These are phyloP conservation scores for Zaprionus vittiger DNA, from an alignment of 1,140 invertebrate species.

Conservation along the genomic window DNA sequence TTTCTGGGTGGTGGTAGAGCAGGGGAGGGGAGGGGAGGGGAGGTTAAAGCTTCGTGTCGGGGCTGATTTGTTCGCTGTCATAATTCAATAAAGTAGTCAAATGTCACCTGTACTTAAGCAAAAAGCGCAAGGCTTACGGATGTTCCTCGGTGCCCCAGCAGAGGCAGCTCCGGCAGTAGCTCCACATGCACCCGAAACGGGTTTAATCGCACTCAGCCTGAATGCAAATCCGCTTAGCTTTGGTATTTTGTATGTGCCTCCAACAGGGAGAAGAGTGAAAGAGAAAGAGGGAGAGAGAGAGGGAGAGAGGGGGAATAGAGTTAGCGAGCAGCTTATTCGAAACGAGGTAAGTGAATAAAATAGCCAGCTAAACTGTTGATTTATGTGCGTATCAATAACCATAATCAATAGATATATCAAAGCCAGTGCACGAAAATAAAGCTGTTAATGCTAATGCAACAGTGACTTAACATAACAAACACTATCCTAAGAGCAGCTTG, in stretches of 20 bases:
- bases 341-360: slow-evolving; percentile 13
- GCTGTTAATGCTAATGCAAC: slow-evolving; percentile 2
- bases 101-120: slow-evolving; percentile 60
- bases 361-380: slow-evolving; percentile 9
- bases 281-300: not conserved
- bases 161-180: not conserved
- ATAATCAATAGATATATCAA: slow-evolving; percentile 4
- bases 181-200: slow-evolving; percentile 23
- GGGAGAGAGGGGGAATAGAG: not conserved
- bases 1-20: not conserved
- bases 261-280: not conserved
- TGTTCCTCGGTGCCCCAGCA: slow-evolving; percentile 16
- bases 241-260: not conserved
- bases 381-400: slow-evolving; percentile 6
- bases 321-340: not conserved
- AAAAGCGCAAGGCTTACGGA: slow-evolving; percentile 53
- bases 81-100: slow-evolving; percentile 83
- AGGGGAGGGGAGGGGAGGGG: not conserved
- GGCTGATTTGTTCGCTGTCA: slow-evolving; percentile 83
- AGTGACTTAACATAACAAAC: not conserved
- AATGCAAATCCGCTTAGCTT: slow-evolving; percentile 49
- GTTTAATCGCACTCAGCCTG: slow-evolving; percentile 28
- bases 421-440: not conserved
- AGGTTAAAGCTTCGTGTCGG: slow-evolving; percentile 56
- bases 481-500: not conserved